Conservation (phyloP, 2,797 vertebrate species). For the Vespertilio murinus region DNA sequence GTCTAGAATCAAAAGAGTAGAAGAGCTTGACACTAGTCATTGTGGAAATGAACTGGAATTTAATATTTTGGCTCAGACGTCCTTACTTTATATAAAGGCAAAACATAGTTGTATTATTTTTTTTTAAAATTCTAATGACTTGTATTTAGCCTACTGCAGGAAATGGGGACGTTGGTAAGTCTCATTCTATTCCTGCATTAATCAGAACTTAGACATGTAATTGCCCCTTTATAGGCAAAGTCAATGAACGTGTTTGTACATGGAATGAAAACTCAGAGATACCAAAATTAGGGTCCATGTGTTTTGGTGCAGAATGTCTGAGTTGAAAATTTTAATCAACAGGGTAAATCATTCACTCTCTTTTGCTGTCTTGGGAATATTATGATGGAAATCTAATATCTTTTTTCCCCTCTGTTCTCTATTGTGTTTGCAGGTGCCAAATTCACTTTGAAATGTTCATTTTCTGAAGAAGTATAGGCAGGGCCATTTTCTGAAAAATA, state of each 20-base stretch:
- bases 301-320: background rate
- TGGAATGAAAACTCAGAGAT: constrained; percentile 18
- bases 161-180: constrained; percentile 17
- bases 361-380: background rate
- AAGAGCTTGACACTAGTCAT: constrained; percentile 29
- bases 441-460: background rate
- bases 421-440: constrained; percentile 36
- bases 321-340: background rate
- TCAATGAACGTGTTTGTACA: background rate
- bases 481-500: background rate
- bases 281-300: background rate
- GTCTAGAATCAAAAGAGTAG: constrained; percentile 38
- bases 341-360: background rate
- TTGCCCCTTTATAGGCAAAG: background rate
- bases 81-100: background rate
- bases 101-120: background rate
- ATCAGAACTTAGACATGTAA: background rate
- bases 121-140: background rate
- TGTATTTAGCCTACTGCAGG: background rate
- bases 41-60: constrained; percentile 34
- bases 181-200: background rate
- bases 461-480: constrained; percentile 8
- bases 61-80: constrained; percentile 51
- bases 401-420: background rate
- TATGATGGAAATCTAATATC: constrained; percentile 3